Evolutionary conservation across 2,888 invertebrate species (phyloP).

Genomic region (Podabrus alpinus): DNA sequence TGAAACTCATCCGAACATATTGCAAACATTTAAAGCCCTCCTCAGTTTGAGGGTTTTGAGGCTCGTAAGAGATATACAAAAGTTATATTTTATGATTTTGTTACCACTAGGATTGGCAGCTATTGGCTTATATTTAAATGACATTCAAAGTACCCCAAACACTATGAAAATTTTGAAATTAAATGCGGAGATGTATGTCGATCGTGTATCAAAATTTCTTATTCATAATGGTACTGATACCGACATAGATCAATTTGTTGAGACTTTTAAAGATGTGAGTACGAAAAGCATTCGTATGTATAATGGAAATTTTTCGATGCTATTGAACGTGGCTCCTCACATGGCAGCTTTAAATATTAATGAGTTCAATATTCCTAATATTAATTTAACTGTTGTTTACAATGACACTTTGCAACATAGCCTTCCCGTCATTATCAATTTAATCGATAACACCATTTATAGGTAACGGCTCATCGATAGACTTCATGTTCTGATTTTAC

Average conservation of each 20-base stretch:
- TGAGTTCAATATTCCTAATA: constrained; percentile 58
- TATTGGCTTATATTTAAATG: constrained; percentile 66
- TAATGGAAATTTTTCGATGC: constrained; percentile 68
- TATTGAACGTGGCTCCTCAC: constrained; percentile 66
- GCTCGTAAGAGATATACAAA: constrained; percentile 67
- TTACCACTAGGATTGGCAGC: constrained; percentile 72
- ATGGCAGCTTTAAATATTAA: constrained; percentile 70
- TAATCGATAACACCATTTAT: constrained; percentile 72
- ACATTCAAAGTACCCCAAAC: constrained; percentile 65
- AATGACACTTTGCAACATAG: constrained; percentile 82
- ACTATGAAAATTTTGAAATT: constrained; percentile 66
- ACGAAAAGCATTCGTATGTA: constrained; percentile 58
- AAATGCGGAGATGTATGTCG: constrained; percentile 64
- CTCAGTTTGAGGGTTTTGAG: constrained; percentile 68
- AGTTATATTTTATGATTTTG: constrained; percentile 74
- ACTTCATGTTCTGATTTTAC: background rate
- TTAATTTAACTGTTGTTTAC: constrained; percentile 68
- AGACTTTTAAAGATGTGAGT: constrained; percentile 48
- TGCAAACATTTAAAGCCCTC: constrained; percentile 69
- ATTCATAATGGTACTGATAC: constrained; percentile 62
- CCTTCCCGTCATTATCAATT: constrained; percentile 74
- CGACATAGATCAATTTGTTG: constrained; percentile 48
- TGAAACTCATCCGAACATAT: constrained; percentile 65
- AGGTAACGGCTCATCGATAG: constrained; percentile 57
- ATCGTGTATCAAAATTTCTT: constrained; percentile 63